Evolutionary conservation across 2,113 vertebrate species (phyloP), one percentile per base, ranked within the genome.

Genomic region (Hypomesus transpacificus): DNA sequence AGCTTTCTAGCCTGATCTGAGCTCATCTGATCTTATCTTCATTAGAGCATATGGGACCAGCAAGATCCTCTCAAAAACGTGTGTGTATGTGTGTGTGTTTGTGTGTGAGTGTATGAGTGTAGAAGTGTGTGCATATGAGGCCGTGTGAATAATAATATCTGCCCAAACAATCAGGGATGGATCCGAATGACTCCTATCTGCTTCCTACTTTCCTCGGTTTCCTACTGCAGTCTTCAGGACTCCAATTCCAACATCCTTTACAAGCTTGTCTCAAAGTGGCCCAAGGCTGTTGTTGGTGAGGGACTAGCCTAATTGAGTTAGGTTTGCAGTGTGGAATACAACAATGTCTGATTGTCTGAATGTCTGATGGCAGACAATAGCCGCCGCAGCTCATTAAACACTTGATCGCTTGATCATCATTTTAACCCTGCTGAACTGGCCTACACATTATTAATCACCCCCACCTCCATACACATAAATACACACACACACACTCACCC

Each of bases 41-140:
- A 86, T 87, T 80, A 79, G 74, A 76, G 77, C 81, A 69, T 74
- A 58, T 78, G 81, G 80, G 84, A 87, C 50, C 56, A 70, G 46
- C 59, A 50, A 54, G 68, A 78, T 75, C 69, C 61, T 72, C 83
- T 77, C 80, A 80, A 79, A 81, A 81, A 70, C 53, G 46, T 53
- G 66, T 58, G 17, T 28, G 24, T 57, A 5, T 31, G 6, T 56
- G 13, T 26, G 66, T 26, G 1, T 52, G 39, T 68, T 68, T 68
- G 62, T 66, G 58, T 68, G 39, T 66, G 74, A 53, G 24, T 64
- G 64, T 62, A 22, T 75, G 62, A 65, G 52, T 63, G 28, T 46
- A 72, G 46, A 52, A 57, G 17, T 74, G 54, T 61, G 59, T 16
- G 68, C n/a, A 54, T 21, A 20, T 52, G 54, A 28, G 54, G 24